These are phyloP conservation scores for Heliconius nattereri DNA, from an alignment of 1,140 invertebrate genomes.

Conservation along the genomic window DNA sequence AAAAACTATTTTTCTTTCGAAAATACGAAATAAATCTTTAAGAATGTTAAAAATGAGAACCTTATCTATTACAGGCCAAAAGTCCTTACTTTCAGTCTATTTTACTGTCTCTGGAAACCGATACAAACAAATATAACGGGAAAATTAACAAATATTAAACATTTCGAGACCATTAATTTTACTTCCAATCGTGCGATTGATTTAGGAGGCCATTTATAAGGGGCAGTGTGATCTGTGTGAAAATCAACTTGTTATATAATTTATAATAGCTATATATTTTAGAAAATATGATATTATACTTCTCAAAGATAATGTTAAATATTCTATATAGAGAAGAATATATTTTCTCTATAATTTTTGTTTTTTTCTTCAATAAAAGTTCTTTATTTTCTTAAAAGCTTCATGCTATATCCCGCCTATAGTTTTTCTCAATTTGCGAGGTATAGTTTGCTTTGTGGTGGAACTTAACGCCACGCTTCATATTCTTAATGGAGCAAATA, in stretches of 20 bases:
- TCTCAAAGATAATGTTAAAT: no score
- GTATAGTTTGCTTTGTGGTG: not conserved
- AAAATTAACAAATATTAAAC: conserved; percentile 36
- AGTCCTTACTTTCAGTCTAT: not conserved
- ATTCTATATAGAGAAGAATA: no score
- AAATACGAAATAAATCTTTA: no score
- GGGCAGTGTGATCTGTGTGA: conserved; percentile 24
- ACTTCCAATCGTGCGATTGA: conserved; percentile 31
- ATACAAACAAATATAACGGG: conserved; percentile 13
- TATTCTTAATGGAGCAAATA: not conserved
- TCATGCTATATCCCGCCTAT: not conserved
- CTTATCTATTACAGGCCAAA: not conserved
- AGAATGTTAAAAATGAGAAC: no score
- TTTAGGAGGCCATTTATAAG: conserved; percentile 31
- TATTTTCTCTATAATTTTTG: no score
- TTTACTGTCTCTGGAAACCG: not conserved
- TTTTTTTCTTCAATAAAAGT: no score
- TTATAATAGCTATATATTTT: not conserved
- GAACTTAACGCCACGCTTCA: not conserved
- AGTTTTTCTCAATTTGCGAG: not conserved
- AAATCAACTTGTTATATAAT: not conserved
- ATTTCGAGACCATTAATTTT: conserved; percentile 31
- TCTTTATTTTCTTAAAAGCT: no score
- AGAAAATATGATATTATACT: not conserved
- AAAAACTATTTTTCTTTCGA: no score